phyloP scores from a whole-genome alignment of 1,140 invertebrate species.

The Teleogryllus occipitalis region DNA sequence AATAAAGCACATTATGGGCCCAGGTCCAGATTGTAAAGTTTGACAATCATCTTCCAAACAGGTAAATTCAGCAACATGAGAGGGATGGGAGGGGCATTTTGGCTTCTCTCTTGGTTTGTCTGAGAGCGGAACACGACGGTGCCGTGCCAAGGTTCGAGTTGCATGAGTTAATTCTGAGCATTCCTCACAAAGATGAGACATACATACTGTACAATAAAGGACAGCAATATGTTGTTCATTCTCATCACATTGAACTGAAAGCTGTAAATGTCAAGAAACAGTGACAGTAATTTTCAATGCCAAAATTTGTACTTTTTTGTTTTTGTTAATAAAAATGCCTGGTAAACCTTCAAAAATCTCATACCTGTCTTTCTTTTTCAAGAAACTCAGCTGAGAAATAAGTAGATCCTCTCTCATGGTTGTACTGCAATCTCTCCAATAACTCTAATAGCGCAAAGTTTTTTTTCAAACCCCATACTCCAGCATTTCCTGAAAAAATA shows the following conservation, averaged over 20 bases:
- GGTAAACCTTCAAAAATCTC: not conserved
- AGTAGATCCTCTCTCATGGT: slow-evolving; percentile 28
- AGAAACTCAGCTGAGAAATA: slow-evolving; percentile 37
- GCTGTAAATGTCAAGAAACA: slow-evolving; percentile 32
- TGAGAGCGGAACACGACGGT: slow-evolving; percentile 49
- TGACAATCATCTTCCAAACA: slow-evolving; percentile 50
- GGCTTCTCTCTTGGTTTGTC: slow-evolving; percentile 53
- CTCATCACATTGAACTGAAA: slow-evolving; percentile 49
- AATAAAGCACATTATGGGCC: slow-evolving; percentile 49
- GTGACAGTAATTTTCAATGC: not conserved
- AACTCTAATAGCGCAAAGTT: slow-evolving; percentile 55
- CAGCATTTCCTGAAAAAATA: slow-evolving; percentile 38
- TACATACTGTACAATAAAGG: slow-evolving; percentile 50
- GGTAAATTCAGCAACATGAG: slow-evolving; percentile 51
- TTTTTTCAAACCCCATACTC: slow-evolving; percentile 53
- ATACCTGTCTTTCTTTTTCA: slow-evolving; percentile 41
- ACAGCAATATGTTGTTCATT: slow-evolving; percentile 50
- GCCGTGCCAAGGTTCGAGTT: slow-evolving; percentile 47
- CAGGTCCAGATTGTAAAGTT: slow-evolving; percentile 31
- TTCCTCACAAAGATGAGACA: slow-evolving; percentile 48
- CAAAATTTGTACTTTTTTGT: too few species aligned
- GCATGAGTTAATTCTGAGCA: slow-evolving; percentile 49
- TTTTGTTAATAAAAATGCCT: not conserved
- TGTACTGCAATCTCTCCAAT: slow-evolving; percentile 45
- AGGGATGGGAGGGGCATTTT: slow-evolving; percentile 47